These are phyloP conservation scores for Tetragonula carbonaria DNA, from an alignment of 2,888 invertebrate genomes.

Conservation along the genomic window DNA sequence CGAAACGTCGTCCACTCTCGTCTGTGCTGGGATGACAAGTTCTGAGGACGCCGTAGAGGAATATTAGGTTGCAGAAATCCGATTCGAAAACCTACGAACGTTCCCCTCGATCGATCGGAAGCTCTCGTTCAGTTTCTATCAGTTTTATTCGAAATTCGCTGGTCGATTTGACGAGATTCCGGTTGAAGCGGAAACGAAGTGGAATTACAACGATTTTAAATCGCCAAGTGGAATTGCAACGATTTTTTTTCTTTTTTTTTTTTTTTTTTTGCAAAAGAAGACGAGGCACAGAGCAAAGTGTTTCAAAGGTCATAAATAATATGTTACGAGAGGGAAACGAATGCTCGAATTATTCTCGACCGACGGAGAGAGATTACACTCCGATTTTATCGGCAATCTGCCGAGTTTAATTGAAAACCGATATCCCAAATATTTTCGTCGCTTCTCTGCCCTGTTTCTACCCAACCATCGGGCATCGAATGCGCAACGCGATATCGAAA, in stretches of 20 bases:
- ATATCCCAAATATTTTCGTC: conserved; percentile 11
- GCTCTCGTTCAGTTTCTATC: neutral
- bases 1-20: no score
- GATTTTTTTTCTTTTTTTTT: neutral
- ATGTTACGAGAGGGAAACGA: no score
- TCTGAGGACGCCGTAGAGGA: no score
- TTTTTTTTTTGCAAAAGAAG: neutral
- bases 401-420: conserved; percentile 24
- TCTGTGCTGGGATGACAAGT: no score
- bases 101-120: neutral
- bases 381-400: neutral
- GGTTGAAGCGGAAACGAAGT: neutral
- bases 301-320: no score
- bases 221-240: neutral
- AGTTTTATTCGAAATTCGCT: neutral
- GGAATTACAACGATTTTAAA: neutral
- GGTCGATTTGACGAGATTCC: neutral
- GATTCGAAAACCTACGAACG: neutral
- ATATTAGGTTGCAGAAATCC: no score
- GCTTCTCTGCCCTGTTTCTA: conserved; percentile 4
- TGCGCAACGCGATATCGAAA: neutral
- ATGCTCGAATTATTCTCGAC: neutral
- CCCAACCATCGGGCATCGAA: neutral
- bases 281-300: neutral
- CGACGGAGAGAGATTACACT: neutral